Conservation (phyloP, 2,113 vertebrate species). For the Muntiacus muntjak region DNA sequence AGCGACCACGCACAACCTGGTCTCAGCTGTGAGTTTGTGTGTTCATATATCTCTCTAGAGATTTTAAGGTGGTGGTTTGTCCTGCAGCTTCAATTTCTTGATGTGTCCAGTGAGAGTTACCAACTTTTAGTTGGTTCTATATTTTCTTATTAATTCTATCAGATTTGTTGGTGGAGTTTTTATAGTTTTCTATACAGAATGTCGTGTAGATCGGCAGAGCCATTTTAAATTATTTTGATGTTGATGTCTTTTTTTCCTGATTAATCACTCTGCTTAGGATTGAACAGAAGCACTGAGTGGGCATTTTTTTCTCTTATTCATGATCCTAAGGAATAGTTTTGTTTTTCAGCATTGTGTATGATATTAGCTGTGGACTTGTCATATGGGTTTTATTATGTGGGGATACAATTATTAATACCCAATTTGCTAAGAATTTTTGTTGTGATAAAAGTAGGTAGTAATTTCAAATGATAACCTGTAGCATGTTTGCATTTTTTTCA, state of each 20-base stretch:
- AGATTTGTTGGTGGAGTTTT: neutral
- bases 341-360: neutral
- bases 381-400: neutral
- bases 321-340: neutral
- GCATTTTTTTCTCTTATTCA: neutral
- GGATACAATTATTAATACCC: neutral
- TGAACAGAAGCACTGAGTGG: neutral
- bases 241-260: neutral
- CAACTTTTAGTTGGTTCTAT: neutral
- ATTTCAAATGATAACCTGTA: neutral
- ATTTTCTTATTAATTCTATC: neutral
- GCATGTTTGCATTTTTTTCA: neutral
- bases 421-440: neutral
- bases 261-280: neutral
- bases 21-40: neutral
- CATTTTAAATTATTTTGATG: neutral
- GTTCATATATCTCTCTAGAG: neutral
- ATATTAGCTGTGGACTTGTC: neutral
- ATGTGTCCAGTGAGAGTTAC: neutral
- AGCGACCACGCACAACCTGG: neutral
- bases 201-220: neutral
- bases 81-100: neutral
- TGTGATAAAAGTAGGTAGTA: neutral
- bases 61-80: neutral
- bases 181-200: neutral